Conservation (phyloP, 2,797 vertebrate genomes). For the Crenichthys baileyi region DNA sequence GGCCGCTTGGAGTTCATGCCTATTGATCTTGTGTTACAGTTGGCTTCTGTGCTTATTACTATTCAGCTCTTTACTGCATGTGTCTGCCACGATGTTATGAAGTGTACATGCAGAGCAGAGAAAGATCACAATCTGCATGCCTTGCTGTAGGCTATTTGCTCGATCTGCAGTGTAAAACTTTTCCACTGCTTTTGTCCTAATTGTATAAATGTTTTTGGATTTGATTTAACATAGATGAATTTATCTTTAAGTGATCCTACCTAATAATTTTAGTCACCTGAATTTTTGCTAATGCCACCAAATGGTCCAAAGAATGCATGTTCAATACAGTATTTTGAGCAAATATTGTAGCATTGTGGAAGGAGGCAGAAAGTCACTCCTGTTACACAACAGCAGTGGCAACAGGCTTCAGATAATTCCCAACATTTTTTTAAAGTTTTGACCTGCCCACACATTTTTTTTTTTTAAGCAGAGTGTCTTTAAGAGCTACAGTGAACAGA, state of each 20-base stretch:
- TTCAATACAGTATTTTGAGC: not conserved
- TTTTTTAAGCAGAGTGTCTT: not conserved
- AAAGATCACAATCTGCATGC: not conserved
- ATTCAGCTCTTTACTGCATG: slow-evolving; percentile 22
- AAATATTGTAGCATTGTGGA: not conserved
- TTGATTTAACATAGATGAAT: not conserved
- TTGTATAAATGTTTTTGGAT: not conserved
- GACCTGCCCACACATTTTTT: not conserved
- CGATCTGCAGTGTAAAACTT: not conserved
- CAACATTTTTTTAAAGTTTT: not conserved
- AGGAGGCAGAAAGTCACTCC: not conserved
- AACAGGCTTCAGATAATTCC: not conserved
- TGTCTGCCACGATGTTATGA: not conserved
- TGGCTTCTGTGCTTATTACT: slow-evolving; percentile 29
- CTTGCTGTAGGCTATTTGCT: not conserved
- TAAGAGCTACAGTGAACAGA: not conserved
- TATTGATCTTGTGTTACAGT: slow-evolving; percentile 54
- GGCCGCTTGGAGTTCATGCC: slow-evolving; percentile 38
- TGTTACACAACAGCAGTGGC: not conserved
- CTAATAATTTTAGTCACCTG: not conserved
- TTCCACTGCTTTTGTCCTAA: not conserved
- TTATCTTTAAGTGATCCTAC: not conserved
- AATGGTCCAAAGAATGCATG: not conserved
- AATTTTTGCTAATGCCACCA: not conserved
- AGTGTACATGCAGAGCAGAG: not conserved